These are phyloP conservation scores for Dioctria linearis DNA, from an alignment of 2,888 invertebrate genomes.

Conservation along the genomic window DNA sequence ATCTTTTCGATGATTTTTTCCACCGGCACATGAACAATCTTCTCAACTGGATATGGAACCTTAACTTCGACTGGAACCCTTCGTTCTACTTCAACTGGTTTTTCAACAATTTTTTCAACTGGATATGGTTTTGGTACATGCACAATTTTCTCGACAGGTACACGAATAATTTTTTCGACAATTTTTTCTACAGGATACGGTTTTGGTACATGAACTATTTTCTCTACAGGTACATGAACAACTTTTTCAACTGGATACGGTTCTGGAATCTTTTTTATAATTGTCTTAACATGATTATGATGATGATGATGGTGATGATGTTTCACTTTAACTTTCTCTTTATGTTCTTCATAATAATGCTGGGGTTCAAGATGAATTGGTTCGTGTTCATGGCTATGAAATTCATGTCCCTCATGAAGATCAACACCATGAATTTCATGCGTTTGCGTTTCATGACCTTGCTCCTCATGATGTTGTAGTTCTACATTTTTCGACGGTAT, in stretches of 20 bases:
- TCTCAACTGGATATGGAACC: conserved; percentile 69
- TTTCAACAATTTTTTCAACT: conserved; percentile 70
- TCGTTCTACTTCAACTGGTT: conserved; percentile 40
- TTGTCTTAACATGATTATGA: conserved; percentile 76
- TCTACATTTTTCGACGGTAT: conserved; percentile 57
- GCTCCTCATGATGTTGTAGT: conserved; percentile 21
- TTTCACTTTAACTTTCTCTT: conserved; percentile 69
- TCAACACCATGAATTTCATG: conserved; percentile 12
- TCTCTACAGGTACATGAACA: conserved; percentile 71
- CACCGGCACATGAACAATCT: conserved; percentile 69
- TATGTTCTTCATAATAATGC: conserved; percentile 58
- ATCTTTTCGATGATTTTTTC: conserved; percentile 73
- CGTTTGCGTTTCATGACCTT: conserved; percentile 9
- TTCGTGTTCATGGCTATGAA: conserved; percentile 51
- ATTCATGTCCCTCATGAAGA: conserved; percentile 46
- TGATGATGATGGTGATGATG: conserved; percentile 80
- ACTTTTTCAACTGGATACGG: conserved; percentile 73
- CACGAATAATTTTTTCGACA: conserved; percentile 65
- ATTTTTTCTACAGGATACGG: conserved; percentile 73
- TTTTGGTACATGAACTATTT: conserved; percentile 75
- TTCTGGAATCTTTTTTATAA: conserved; percentile 73
- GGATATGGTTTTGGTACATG: conserved; percentile 75
- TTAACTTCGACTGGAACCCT: conserved; percentile 61
- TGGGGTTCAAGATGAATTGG: conserved; percentile 54
- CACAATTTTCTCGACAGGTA: conserved; percentile 73